Conservation (phyloP, 2,113 vertebrate genomes). For the Prinia subflava region DNA sequence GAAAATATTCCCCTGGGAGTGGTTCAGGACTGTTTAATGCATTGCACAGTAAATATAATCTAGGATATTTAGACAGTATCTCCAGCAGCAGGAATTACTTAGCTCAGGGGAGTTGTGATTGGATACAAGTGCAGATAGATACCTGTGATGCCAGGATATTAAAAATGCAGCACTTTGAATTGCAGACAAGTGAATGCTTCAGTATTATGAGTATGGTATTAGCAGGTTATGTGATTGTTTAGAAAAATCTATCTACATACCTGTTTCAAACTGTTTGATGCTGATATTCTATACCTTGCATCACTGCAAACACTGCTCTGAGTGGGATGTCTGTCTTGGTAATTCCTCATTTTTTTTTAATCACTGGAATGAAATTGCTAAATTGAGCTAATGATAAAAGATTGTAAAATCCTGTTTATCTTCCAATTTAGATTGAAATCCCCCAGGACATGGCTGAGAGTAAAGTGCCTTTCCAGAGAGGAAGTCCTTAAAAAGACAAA, state of each 20-base stretch:
- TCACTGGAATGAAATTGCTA: neutral
- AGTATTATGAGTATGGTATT: neutral
- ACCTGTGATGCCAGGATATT: neutral
- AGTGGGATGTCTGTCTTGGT: neutral
- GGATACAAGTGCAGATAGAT: neutral
- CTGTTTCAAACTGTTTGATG: neutral
- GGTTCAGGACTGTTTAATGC: constrained; percentile 23
- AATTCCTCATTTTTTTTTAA: neutral
- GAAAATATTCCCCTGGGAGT: neutral
- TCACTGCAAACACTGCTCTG: neutral
- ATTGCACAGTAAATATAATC: constrained; percentile 45
- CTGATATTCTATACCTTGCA: neutral
- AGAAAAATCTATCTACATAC: neutral
- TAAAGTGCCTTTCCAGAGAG: neutral
- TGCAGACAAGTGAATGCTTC: neutral
- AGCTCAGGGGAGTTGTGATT: constrained; percentile 4
- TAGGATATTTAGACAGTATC: constrained; percentile 33
- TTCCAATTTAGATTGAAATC: neutral
- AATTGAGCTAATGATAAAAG: neutral
- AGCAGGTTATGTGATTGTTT: neutral
- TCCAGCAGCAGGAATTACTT: constrained; percentile 28
- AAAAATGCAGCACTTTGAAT: neutral
- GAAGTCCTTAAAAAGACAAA: neutral
- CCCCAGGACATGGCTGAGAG: neutral
- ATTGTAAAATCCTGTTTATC: neutral